Base-by-base conservation (phyloP, 1,140 invertebrate species). In the Philopotamus ludificatus region DNA sequence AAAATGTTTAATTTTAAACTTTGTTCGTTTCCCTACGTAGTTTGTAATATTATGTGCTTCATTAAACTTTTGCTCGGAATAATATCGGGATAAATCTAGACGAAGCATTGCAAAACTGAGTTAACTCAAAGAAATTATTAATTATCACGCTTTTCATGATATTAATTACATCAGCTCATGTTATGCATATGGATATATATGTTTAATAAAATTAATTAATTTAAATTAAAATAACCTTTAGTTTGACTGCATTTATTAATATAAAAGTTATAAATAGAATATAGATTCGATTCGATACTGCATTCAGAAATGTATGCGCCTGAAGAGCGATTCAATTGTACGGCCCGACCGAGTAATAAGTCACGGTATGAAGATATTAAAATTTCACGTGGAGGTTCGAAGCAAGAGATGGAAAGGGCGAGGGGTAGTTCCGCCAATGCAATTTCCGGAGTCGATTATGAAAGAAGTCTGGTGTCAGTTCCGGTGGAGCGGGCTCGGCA, bases 371-470 rank as follows among this genome's bases (percentile, higher is more conserved):
- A n/a, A 51, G 9, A 51, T 51, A 51, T 51, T 51, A 51, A 51
- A 51, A 51, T 51, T 51, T 51, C 49, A 51, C 22, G 49, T 7
- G 49, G 20, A 23, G 49, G 21, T 2, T 23, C 18, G 18, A 22
- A 3, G 20, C 20, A 44, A 10, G 34, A n/a, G 34, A n/a, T n/a
- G n/a, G n/a, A n/a, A n/a, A n/a, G 34, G 7, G 44, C 9, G 44
- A 18, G 45, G 23, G 49, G 25, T 21, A 25, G 22, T 54, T 64
- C 51, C 23, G 28, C 21, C 45, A 39, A 68, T 68, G 67, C 67
- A 68, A 68, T 68, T 65, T 68, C 67, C 67, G 62, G 67, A 41
- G 47, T 62, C 67, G 67, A 65, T 68, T 65, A 68, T 57, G 49
- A 68, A 65, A 57, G 57, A 65, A 57, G 67, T 58, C 41, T 68